Evolutionary conservation across 2,888 invertebrate genomes (phyloP).

Genomic region (Amphiduros pacificus): DNA sequence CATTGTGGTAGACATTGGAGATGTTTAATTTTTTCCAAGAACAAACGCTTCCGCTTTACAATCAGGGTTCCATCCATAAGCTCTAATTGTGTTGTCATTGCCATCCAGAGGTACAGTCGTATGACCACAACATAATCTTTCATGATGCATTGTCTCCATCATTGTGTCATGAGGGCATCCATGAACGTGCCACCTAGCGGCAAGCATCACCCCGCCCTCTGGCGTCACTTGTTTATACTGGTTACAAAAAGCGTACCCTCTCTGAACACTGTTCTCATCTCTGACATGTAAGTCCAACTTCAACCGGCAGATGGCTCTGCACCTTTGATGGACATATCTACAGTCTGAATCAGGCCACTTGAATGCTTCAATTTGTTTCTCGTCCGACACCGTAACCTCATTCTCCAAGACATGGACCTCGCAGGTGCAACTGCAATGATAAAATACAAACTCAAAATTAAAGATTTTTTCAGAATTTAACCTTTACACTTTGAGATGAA

Average conservation of each 20-base stretch:
- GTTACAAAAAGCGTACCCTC: background rate
- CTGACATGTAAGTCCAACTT: background rate
- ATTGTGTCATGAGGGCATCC: background rate
- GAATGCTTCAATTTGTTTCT: background rate
- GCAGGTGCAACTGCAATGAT: background rate
- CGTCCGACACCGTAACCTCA: background rate
- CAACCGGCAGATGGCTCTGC: background rate
- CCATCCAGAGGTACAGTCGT: constrained; percentile 7
- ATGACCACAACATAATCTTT: constrained; percentile 9
- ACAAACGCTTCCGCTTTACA: constrained; percentile 13
- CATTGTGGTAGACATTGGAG: no score
- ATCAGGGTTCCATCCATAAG: constrained; percentile 15
- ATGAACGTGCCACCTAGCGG: background rate
- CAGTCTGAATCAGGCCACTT: background rate
- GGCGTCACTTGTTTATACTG: background rate
- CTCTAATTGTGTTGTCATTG: background rate
- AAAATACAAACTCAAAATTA: background rate
- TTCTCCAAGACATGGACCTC: background rate
- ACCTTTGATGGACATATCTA: background rate
- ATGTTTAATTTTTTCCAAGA: no score
- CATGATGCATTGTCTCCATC: background rate
- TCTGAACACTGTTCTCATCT: background rate
- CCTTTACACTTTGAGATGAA: no score
- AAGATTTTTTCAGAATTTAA: no score
- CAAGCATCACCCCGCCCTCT: background rate